Evolutionary conservation across 1,140 invertebrate genomes (phyloP), one percentile per base, ranked within the genome.

Genomic region (Pachyrhynchus sulphureomaculatus): DNA sequence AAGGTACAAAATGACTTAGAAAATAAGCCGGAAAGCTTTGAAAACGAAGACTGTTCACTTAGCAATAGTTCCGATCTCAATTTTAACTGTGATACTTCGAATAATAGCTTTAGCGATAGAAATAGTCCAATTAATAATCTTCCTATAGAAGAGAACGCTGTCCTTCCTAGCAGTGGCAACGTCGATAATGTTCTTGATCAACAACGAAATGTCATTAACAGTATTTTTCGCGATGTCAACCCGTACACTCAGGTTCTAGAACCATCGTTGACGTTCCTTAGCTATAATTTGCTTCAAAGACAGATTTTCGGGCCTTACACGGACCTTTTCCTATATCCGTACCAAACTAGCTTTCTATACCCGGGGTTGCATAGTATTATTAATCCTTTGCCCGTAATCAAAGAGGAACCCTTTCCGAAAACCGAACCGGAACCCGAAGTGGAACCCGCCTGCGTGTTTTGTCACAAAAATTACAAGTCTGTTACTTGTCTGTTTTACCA

Each of bases 301-400:
- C 51, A 41, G 32, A 39, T 65, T n/a, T 64, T 68, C 18, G 51
- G 61, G 15, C 49, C 39, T 3, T 70, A 68, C 32, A 53, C 60
- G 6, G 67, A 70, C 24, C 62, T 68, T 12, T 74, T 80, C 23
- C 76, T 76, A 41, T 82, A 82, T 65, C 83, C 84, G 1, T 70
- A 74, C 53, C 70, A 75, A 62, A 75, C 74, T 13, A 75, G 74
- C 68, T 74, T 75, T 23, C 56, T 76, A 2, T 86, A 86, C 72
- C 80, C 84, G 9, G 84, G 84, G 9, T 71, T 85, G 51, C 84
- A 85, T 71, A 85, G 82, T 65, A 86, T 86, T 63, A 79, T 86
- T 15, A 78, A 81, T 67, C 80, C 81, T 17, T 69, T 77, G 36
- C 76, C 79, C n/a, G 76, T 77, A 66, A 69, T 78, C 24, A 67